These are phyloP conservation scores for Aethes cnicana DNA, from an alignment of 2,888 invertebrate species.

Conservation along the genomic window DNA sequence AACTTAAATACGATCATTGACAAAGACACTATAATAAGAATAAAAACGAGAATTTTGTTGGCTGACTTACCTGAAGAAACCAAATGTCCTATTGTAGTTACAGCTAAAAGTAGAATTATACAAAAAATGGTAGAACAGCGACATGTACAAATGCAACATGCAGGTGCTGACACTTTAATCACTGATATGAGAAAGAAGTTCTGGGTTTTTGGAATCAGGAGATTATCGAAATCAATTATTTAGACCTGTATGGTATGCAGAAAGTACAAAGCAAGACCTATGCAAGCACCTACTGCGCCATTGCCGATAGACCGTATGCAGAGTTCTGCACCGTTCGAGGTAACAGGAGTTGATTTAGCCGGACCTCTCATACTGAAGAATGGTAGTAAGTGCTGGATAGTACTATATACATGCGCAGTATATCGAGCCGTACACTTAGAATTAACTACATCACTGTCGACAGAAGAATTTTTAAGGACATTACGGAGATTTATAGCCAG, in stretches of 20 bases:
- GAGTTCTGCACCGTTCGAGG: not conserved
- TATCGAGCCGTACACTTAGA: slow-evolving; percentile 6
- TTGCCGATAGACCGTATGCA: not conserved
- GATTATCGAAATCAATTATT: not conserved
- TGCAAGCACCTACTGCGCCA: not conserved
- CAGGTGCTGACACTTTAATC: not conserved
- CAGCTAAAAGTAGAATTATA: not conserved
- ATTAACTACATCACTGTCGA: not conserved
- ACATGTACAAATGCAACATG: not conserved
- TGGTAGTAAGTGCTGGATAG: slow-evolving; percentile 1
- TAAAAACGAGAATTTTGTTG: not conserved
- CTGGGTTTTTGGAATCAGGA: not conserved
- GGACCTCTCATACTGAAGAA: slow-evolving; percentile 1
- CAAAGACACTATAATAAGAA: not conserved
- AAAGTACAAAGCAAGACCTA: not conserved
- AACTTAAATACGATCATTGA: not conserved
- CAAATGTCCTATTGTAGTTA: not conserved
- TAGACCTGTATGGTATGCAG: not conserved
- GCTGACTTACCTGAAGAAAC: not conserved
- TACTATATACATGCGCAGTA: slow-evolving; percentile 9
- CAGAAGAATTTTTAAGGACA: not conserved
- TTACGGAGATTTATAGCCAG: slow-evolving; percentile 2
- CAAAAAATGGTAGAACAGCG: not conserved
- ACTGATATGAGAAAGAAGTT: not conserved
- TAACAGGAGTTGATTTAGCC: slow-evolving; percentile 3